Evolutionary conservation across 2,113 vertebrate species (phyloP).

Genomic region (Aepyceros melampus): DNA sequence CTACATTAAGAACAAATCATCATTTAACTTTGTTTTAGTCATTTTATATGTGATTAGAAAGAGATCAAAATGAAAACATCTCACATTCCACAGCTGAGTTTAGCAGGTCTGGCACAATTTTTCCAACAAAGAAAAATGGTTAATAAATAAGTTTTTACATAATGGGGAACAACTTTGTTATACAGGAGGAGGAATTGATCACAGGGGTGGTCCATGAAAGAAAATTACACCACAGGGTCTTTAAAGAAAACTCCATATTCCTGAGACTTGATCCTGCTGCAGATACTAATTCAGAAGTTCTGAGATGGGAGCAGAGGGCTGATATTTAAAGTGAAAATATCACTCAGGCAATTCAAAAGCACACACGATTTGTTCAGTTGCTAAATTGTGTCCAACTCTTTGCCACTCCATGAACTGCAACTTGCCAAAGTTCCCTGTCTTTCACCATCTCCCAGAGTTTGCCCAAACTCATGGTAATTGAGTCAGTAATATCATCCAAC

Average conservation of each 20-base stretch:
- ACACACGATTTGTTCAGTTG: not conserved
- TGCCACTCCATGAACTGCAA: rapidly evolving
- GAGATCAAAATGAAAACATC: not conserved
- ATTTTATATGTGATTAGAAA: not conserved
- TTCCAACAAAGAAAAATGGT: not conserved
- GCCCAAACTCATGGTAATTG: not conserved
- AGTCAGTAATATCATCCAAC: not conserved
- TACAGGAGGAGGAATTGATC: not conserved
- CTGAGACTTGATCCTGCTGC: not conserved
- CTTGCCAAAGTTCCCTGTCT: not conserved
- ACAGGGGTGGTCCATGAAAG: not conserved
- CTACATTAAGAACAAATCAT: not conserved
- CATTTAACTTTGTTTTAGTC: not conserved
- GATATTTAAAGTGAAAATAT: not conserved
- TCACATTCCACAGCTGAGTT: not conserved
- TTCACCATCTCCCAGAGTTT: not conserved
- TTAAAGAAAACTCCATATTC: not conserved
- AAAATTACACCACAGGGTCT: not conserved
- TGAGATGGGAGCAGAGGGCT: not conserved
- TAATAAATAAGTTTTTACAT: not conserved
- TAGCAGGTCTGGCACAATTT: not conserved
- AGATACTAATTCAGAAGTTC: not conserved
- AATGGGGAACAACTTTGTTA: not conserved
- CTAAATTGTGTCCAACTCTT: not conserved
- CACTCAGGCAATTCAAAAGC: not conserved